Evolutionary conservation across 2,888 invertebrate species (phyloP), one percentile per base, ranked within the genome.

Genomic region (Catocala sponsa): DNA sequence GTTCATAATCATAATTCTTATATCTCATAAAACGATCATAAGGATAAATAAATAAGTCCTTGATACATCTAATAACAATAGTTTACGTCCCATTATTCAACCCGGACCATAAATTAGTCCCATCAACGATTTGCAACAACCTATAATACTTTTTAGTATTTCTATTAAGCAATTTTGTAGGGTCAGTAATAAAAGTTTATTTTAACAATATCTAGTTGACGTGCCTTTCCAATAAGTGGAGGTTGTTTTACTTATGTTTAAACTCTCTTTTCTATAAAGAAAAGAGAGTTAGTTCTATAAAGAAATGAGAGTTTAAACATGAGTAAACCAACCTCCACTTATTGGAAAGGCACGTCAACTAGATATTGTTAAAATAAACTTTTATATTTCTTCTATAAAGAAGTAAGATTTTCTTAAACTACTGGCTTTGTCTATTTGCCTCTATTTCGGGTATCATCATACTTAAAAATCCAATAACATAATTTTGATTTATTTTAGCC

Each of bases 111-210:
- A 56, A 52, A 56, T 56, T 52, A 47, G 47, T 61, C 11, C 12
- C 35, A 41, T 56, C 47, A 42, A 48, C 52, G 51, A 76, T 74
- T 74, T 75, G 60, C 63, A 71, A 75, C 58, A 33, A 52, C 41
- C 43, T 12, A 44, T 43, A 48, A 53, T 46, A 63, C 57, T 68
- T 73, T 68, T 52, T 11, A 55, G 13, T n/a, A 32, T 13, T 51
- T 60, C 55, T 60, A 44, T 55, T 55, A 25, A 35, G 7, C 32
- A 11, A 13, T 4, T 12, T 32, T 35, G 50, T 60, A 60, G 32
- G 2, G 44, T 44, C 25, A 13, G 54, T 54, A 59, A 54, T 15
- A 12, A 43, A 54, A 38, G 32, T 49, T 11, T 9, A 12, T 25
- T 32, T 56, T 9, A 6, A 6, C 44, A 44, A 12, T 12, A 1